A percentile compares a stretch with the other conserved stretches of the same genome.
Conservation (phyloP, 2,797 vertebrate genomes). For the Enteromius treurensis region DNA sequence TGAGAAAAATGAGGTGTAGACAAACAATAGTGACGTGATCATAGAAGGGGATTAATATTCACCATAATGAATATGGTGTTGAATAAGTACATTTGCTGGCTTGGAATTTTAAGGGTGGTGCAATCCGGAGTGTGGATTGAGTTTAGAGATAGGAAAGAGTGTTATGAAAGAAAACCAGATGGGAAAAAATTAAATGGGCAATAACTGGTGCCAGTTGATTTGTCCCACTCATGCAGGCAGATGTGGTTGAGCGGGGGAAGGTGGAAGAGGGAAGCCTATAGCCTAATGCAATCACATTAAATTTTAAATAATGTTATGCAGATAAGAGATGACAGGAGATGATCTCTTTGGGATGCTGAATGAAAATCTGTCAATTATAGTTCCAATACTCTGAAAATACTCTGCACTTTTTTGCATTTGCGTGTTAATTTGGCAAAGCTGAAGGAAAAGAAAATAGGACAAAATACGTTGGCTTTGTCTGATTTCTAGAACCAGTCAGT, state of each 20-base stretch:
- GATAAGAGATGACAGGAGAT: constrained; percentile 82
- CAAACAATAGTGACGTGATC: neutral
- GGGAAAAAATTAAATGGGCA: constrained; percentile 3
- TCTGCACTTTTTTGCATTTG: constrained; percentile 69
- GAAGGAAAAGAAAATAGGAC: constrained; percentile 60
- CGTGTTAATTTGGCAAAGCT: constrained; percentile 73
- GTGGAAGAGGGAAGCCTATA: constrained; percentile 70
- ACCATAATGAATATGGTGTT: constrained; percentile 9
- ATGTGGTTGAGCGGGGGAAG: neutral
- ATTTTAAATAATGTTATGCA: constrained; percentile 83
- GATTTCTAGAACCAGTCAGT: neutral
- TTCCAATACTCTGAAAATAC: constrained; percentile 77
- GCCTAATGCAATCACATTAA: constrained; percentile 81
- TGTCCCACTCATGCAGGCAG: constrained; percentile 16
- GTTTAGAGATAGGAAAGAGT: constrained; percentile 5
- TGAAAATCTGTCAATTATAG: constrained; percentile 77
- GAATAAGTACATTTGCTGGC: neutral
- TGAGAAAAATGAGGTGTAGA: neutral
- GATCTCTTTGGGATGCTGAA: constrained; percentile 80
- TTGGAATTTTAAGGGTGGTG: constrained; percentile 10
- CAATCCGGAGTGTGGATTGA: neutral
- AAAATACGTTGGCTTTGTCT: constrained; percentile 46
- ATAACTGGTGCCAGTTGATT: constrained; percentile 28
- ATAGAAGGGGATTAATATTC: constrained; percentile 9
- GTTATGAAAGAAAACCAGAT: neutral